Evolutionary conservation across 1,140 invertebrate genomes (phyloP).

Genomic region (Charaxes varanes): DNA sequence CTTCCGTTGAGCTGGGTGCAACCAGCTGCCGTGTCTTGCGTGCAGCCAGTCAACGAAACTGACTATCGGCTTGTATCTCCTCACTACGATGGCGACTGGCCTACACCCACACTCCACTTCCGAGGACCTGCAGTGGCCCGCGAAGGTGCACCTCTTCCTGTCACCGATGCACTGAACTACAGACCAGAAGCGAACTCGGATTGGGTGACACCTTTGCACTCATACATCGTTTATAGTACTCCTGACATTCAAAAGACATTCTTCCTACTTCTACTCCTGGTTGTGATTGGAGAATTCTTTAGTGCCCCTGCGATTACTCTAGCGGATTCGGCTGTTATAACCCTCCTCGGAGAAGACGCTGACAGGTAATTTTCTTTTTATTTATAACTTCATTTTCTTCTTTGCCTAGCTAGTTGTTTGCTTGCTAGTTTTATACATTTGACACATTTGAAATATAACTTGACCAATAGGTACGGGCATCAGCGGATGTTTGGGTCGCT

Average conservation of each 20-base stretch:
- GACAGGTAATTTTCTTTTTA: conserved; percentile 75
- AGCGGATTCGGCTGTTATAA: conserved; percentile 96
- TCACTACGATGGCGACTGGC: conserved; percentile 54
- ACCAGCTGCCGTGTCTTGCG: conserved; percentile 92
- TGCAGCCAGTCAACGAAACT: conserved; percentile 83
- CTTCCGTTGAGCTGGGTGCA: conserved; percentile 95
- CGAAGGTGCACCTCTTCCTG: conserved; percentile 82
- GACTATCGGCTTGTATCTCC: conserved; percentile 74
- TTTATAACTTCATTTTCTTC: too few relatives aligned
- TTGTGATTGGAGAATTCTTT: conserved; percentile 98
- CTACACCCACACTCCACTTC: conserved; percentile 28
- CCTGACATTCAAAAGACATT: conserved; percentile 97
- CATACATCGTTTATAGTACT: conserved; percentile 90
- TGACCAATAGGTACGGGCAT: conserved; percentile 90
- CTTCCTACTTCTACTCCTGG: conserved; percentile 92
- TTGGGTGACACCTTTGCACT: conserved; percentile 94
- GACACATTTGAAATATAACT: too few relatives aligned
- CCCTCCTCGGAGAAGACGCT: conserved; percentile 92
- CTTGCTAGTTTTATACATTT: too few relatives aligned
- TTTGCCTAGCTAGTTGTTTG: background rate
- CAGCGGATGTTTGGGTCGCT: conserved; percentile 99
- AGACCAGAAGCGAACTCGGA: conserved; percentile 81
- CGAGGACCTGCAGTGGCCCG: conserved; percentile 42
- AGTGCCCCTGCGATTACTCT: conserved; percentile 96
- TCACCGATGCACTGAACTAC: conserved; percentile 89